Percentiles rank a stretch among this genome's conserved stretches.
These are phyloP conservation scores for Drosophila nigricruria DNA, from an alignment of 2,888 invertebrate species.

Conservation along the genomic window DNA sequence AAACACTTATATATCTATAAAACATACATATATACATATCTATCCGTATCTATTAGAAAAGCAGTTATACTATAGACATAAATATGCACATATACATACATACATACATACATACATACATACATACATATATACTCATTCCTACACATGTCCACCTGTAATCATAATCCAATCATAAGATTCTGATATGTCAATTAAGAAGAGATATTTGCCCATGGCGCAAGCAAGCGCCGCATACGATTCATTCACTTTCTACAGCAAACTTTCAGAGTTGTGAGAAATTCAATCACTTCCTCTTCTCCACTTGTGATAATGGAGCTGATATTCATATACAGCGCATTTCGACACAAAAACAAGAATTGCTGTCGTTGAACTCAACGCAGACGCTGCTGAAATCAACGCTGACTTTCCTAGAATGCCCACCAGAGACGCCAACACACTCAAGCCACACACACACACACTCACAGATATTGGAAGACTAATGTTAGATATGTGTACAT, in stretches of 20 bases:
- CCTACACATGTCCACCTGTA: not conserved
- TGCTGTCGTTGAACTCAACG: constrained; percentile 55
- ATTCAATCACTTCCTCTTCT: constrained; percentile 58
- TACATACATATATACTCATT: not conserved
- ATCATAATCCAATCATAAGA: constrained; percentile 27
- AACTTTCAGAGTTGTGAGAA: constrained; percentile 44
- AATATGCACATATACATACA: too few species aligned
- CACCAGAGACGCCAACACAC: constrained; percentile 52
- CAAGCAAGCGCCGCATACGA: constrained; percentile 12
- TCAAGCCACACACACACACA: too few species aligned
- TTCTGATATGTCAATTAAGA: constrained; percentile 43
- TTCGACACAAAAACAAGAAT: constrained; percentile 25
- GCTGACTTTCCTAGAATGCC: constrained; percentile 56
- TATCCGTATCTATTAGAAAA: too few species aligned
- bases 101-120: not conserved
- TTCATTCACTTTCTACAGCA: constrained; percentile 32
- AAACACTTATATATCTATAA: too few species aligned
- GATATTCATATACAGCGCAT: constrained; percentile 42
- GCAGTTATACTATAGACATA: not conserved
- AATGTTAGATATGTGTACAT: constrained; percentile 3
- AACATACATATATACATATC: too few species aligned
- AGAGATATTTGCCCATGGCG: constrained; percentile 22
- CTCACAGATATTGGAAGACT: constrained; percentile 5
- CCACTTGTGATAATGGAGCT: constrained; percentile 62
- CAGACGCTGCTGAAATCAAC: constrained; percentile 41